Conservation (phyloP, 1,140 invertebrate genomes). For the Camponotus floridanus region DNA sequence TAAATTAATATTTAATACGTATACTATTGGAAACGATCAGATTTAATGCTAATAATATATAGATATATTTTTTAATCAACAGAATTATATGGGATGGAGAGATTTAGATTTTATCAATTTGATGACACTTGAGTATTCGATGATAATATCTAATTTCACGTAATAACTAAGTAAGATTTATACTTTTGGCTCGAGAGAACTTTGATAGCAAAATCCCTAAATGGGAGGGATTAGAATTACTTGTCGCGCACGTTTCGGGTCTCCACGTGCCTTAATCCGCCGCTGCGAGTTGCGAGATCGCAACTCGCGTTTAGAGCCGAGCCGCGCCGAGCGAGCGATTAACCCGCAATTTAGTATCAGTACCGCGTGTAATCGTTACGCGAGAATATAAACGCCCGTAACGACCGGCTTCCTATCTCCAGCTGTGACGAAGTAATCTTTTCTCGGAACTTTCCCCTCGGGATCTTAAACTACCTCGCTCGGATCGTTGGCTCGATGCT, state of each 20-base stretch:
- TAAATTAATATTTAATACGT: not conserved
- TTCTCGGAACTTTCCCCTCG: conserved; percentile 57
- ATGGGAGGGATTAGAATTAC: not conserved
- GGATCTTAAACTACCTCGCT: conserved; percentile 51
- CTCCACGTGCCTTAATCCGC: conserved; percentile 9
- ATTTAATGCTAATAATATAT: not conserved
- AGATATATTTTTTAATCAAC: not conserved
- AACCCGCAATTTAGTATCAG: conserved; percentile 67
- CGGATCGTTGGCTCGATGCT: conserved; percentile 17
- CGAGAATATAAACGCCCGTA: conserved; percentile 64
- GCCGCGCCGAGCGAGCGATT: conserved; percentile 41
- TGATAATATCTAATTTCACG: not conserved
- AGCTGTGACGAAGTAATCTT: conserved; percentile 63
- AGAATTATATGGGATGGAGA: not conserved
- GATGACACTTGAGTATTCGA: not conserved
- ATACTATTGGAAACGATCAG: not conserved
- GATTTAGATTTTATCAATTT: conserved; percentile 6
- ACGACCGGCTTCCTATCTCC: conserved; percentile 68
- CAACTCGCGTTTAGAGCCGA: conserved; percentile 31
- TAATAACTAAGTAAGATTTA: conserved; percentile 4
- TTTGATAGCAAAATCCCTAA: not conserved
- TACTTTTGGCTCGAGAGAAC: not conserved
- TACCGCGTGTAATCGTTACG: conserved; percentile 62
- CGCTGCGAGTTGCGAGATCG: conserved; percentile 43
- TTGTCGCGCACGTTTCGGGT: not conserved